Conservation (phyloP, 1,140 invertebrate species). For the Drosophila kikkawai region DNA sequence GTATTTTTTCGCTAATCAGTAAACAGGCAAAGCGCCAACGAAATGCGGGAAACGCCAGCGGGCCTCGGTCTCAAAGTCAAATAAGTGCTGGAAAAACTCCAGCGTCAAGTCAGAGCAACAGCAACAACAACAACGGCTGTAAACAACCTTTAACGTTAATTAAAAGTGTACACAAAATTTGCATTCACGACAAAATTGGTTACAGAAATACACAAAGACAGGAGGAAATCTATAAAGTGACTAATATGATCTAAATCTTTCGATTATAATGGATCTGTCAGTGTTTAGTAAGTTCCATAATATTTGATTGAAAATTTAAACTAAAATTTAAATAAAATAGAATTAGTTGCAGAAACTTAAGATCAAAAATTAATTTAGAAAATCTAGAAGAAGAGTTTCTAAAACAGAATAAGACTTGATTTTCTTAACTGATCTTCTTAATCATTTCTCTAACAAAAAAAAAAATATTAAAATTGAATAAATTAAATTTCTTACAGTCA, state of each 20-base stretch:
- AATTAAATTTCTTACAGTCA: not conserved
- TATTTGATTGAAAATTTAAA: not conserved
- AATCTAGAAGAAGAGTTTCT: not conserved
- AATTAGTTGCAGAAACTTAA: no score
- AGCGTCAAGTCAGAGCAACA: constrained; percentile 7
- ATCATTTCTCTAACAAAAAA: not conserved
- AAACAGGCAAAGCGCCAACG: constrained; percentile 40
- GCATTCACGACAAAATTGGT: constrained; percentile 79
- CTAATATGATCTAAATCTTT: not conserved
- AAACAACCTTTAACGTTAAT: constrained; percentile 70
- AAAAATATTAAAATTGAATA: not conserved
- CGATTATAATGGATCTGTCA: no score
- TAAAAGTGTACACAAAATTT: constrained; percentile 77
- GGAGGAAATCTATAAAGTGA: not conserved
- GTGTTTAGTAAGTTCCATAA: no score
- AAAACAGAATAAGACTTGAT: not conserved
- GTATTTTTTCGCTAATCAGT: constrained; percentile 48
- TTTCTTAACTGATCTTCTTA: not conserved
- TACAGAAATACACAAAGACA: constrained; percentile 41
- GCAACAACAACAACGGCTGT: constrained; percentile 38
- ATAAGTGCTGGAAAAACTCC: constrained; percentile 65
- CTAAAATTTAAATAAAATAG: not conserved
- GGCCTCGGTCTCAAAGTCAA: constrained; percentile 45
- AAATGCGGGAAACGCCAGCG: constrained; percentile 25
- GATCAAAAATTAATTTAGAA: not conserved